Evolutionary conservation across 1,140 invertebrate genomes (phyloP).

Genomic region (Polypedilum pembai): DNA sequence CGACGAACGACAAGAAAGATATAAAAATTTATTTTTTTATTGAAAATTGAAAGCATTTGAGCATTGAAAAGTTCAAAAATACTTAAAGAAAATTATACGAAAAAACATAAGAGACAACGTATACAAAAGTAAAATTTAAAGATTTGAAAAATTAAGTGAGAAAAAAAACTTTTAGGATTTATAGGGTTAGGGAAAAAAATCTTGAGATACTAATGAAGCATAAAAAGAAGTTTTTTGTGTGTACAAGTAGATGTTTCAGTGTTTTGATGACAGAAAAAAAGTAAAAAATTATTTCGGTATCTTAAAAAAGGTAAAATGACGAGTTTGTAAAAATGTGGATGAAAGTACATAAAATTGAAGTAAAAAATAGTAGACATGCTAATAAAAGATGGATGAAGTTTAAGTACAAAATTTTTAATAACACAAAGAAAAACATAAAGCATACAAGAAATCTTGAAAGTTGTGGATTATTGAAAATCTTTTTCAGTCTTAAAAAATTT

Average conservation of each 20-base stretch:
- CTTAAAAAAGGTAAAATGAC: conserved; percentile 7
- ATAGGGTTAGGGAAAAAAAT: conserved; percentile 14
- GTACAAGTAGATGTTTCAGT: conserved; percentile 26
- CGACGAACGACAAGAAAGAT: neutral
- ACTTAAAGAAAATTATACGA: conserved; percentile 6
- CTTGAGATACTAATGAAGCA: conserved; percentile 15
- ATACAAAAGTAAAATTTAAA: conserved; percentile 19
- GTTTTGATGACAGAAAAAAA: neutral
- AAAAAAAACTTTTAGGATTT: neutral
- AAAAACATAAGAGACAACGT: conserved; percentile 22
- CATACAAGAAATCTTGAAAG: too few species aligned
- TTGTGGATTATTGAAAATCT: too few species aligned
- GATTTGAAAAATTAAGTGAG: neutral
- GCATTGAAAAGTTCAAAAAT: conserved; percentile 6
- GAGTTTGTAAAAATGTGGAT: too few species aligned
- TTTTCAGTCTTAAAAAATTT: too few species aligned
- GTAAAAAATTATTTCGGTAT: conserved; percentile 12
- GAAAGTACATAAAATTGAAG: neutral
- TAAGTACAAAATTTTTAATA: conserved; percentile 28
- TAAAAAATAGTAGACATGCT: neutral
- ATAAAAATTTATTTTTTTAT: neutral
- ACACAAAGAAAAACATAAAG: neutral
- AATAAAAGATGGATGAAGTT: conserved; percentile 8
- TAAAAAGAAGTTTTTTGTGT: conserved; percentile 15
- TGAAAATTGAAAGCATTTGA: conserved; percentile 26